A percentile compares a stretch with the other conserved stretches of the same genome.
phyloP scores from a whole-genome alignment of 2,113 vertebrate species.

The Hipposideros armiger region DNA sequence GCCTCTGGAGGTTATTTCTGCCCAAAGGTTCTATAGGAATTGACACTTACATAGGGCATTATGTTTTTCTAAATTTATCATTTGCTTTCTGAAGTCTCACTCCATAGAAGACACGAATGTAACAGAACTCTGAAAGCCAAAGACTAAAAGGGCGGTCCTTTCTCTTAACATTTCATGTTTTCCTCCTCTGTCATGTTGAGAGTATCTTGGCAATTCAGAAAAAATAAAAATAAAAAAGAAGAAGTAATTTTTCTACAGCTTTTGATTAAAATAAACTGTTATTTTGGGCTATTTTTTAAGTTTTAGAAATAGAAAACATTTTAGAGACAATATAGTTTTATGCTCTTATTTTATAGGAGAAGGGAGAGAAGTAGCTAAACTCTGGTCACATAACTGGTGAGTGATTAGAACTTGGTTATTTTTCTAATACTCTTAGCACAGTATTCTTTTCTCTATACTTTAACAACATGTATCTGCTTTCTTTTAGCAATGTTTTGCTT shows the following conservation, averaged over 20 bases:
- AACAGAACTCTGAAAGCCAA: not conserved
- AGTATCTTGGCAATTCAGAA: not conserved
- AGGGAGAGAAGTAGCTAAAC: not conserved
- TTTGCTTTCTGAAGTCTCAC: not conserved
- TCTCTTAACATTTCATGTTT: not conserved
- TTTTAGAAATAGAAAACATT: not conserved
- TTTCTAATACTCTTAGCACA: not conserved
- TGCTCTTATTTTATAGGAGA: not conserved
- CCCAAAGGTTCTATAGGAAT: not conserved
- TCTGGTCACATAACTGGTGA: not conserved
- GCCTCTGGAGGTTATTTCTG: not conserved
- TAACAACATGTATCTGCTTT: not conserved
- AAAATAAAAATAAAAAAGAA: not conserved
- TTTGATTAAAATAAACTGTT: not conserved
- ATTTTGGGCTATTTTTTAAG: not conserved
- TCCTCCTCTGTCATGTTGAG: not conserved
- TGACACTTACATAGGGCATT: rapidly evolving
- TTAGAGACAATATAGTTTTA: not conserved
- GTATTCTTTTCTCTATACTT: not conserved
- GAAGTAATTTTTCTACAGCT: not conserved
- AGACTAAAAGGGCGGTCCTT: not conserved
- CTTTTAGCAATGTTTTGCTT: not conserved
- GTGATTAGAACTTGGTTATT: not conserved
- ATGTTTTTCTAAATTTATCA: not conserved
- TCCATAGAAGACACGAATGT: not conserved